Evolutionary conservation across 2,888 invertebrate genomes (phyloP).

Genomic region (Cordilura impudica): DNA sequence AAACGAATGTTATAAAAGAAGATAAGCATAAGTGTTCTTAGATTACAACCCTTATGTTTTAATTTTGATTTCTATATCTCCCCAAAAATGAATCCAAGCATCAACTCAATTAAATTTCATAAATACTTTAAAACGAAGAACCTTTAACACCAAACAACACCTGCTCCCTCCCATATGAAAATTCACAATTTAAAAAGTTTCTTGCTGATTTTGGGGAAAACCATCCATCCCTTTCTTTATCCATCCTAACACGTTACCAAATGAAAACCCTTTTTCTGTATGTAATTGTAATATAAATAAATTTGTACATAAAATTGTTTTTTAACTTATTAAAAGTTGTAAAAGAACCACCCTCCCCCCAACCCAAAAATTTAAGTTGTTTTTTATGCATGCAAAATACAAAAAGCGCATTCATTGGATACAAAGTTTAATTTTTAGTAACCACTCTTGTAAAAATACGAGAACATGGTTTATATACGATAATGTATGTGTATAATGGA

Average conservation of each 20-base stretch:
- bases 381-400: background rate
- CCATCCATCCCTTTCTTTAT: background rate
- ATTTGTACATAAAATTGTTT: background rate
- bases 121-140: background rate
- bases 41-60: background rate
- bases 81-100: background rate
- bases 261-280: background rate
- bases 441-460: too few species aligned
- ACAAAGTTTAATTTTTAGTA: background rate
- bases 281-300: background rate
- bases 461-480: too few species aligned
- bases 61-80: conserved; percentile 5
- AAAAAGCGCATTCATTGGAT: background rate
- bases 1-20: background rate
- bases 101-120: background rate
- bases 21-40: background rate
- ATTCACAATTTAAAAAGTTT: conserved; percentile 15
- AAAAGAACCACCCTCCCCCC: background rate
- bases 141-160: background rate
- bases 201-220: background rate
- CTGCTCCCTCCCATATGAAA: conserved; percentile 14
- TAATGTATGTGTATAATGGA: too few species aligned
- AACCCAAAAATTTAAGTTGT: background rate
- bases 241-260: background rate
- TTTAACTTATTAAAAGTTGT: conserved; percentile 3